A percentile compares a stretch with the other conserved stretches of the same genome.
Conservation (phyloP, 2,888 invertebrate species). For the Penaeus monodon region DNA sequence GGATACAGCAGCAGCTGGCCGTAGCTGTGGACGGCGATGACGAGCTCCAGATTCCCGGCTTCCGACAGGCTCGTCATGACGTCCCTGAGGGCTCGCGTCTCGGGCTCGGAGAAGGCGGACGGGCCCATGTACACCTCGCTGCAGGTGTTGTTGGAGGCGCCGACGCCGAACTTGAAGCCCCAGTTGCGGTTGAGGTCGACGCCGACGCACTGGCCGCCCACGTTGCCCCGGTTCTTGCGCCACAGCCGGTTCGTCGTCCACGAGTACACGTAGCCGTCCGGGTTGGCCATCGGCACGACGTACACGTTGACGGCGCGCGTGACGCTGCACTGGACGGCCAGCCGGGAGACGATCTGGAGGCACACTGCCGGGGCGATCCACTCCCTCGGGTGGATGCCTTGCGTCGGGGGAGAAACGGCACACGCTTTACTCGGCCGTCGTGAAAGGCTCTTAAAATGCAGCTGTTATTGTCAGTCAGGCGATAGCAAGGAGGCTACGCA, state of each 20-base stretch:
- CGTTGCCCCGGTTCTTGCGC: conserved; percentile 66
- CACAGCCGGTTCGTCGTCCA: conserved; percentile 51
- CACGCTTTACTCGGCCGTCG: no score
- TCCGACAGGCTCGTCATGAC: conserved; percentile 40
- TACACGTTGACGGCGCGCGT: conserved; percentile 75
- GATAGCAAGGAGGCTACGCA: no score
- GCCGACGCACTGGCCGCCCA: conserved; percentile 67
- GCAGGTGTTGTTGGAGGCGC: conserved; percentile 50
- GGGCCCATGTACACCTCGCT: conserved; percentile 57
- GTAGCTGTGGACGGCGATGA: conserved; percentile 67
- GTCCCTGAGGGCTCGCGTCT: conserved; percentile 53
- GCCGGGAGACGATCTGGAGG: conserved; percentile 34
- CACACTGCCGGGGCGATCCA: conserved; percentile 46
- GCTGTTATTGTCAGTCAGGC: no score
- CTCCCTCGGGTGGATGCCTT: conserved; percentile 53
- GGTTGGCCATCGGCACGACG: conserved; percentile 82
- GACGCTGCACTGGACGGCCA: neutral
- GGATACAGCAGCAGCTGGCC: conserved; percentile 68
- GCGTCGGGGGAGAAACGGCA: no score
- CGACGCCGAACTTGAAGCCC: conserved; percentile 66
- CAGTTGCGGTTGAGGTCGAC: conserved; percentile 71
- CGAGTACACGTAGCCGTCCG: conserved; percentile 90
- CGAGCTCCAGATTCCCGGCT: conserved; percentile 24
- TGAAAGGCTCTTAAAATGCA: no score
- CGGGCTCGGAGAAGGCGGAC: conserved; percentile 65